Conservation (phyloP, 2,797 vertebrate species). For the Taeniopygia guttata region DNA sequence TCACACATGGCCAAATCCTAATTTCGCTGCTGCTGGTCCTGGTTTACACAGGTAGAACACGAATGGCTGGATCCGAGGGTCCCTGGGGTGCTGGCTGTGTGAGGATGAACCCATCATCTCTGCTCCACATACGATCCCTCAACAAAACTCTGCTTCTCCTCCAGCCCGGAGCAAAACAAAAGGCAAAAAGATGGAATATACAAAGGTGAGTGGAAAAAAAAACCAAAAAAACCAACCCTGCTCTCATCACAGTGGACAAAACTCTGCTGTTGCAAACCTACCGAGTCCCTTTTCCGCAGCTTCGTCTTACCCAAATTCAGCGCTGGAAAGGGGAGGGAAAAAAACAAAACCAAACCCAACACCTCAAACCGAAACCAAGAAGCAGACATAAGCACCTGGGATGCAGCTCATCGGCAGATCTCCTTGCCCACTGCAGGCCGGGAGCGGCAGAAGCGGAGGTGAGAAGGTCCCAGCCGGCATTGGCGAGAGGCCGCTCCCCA, state of each 20-base stretch:
- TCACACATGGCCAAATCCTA: not conserved
- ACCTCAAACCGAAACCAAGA: not conserved
- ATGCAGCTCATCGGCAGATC: conserved; percentile 70
- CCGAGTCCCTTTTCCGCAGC: not conserved
- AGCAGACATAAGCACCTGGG: conserved; percentile 58
- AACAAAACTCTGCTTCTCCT: not conserved
- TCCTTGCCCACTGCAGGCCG: conserved; percentile 20
- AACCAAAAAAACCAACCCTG: not conserved
- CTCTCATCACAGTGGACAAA: not conserved
- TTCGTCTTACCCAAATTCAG: not conserved
- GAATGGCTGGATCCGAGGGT: not conserved
- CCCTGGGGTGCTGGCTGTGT: accelerated
- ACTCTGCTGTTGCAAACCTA: not conserved
- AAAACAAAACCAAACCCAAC: not conserved
- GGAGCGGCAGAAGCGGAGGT: not conserved
- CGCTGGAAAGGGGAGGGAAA: not conserved
- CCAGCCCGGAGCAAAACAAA: not conserved
- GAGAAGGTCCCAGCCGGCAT: not conserved
- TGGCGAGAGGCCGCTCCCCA: not conserved
- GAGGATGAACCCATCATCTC: not conserved
- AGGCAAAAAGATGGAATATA: not conserved
- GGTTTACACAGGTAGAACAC: not conserved
- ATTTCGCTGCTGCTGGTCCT: not conserved
- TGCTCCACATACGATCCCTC: not conserved
- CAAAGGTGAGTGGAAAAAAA: not conserved